These are phyloP conservation scores for Diplodus sargus DNA, from an alignment of 2,797 vertebrate species.

Conservation along the genomic window DNA sequence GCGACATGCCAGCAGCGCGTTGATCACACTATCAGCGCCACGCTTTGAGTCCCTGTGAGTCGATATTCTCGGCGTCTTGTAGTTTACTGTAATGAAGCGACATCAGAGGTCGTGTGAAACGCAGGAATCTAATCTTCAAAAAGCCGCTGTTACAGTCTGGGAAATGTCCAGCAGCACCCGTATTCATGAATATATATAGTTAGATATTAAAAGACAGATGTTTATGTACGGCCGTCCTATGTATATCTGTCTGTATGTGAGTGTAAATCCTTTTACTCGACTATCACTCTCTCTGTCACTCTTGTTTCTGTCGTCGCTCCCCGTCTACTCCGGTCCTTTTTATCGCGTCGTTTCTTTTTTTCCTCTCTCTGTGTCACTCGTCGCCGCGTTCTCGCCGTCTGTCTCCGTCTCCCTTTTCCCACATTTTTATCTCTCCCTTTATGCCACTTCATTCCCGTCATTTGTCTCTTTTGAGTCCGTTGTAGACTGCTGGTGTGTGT, in stretches of 20 bases:
- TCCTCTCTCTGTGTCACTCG: conserved; percentile 46
- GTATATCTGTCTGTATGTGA: conserved; percentile 32
- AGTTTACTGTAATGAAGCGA: background rate
- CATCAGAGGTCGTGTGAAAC: background rate
- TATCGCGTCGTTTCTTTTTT: conserved; percentile 35
- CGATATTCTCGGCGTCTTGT: background rate
- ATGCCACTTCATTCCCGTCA: conserved; percentile 65
- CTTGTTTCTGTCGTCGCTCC: conserved; percentile 32
- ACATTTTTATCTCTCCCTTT: conserved; percentile 51
- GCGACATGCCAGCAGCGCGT: background rate
- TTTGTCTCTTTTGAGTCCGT: conserved; percentile 56
- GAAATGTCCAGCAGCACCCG: background rate
- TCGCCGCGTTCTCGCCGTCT: conserved; percentile 30
- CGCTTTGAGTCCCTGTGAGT: background rate
- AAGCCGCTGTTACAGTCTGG: background rate
- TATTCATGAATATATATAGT: background rate
- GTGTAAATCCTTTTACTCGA: conserved; percentile 37
- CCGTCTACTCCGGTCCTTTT: conserved; percentile 37
- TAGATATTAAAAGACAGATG: background rate
- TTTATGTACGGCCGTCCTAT: conserved; percentile 8
- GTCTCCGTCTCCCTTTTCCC: conserved; percentile 47
- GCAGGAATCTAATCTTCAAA: background rate
- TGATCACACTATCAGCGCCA: background rate
- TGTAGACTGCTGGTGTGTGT: background rate
- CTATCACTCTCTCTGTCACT: conserved; percentile 36